Base-by-base conservation (phyloP, 1,140 invertebrate species). In the Bilobella aurantiaca region DNA sequence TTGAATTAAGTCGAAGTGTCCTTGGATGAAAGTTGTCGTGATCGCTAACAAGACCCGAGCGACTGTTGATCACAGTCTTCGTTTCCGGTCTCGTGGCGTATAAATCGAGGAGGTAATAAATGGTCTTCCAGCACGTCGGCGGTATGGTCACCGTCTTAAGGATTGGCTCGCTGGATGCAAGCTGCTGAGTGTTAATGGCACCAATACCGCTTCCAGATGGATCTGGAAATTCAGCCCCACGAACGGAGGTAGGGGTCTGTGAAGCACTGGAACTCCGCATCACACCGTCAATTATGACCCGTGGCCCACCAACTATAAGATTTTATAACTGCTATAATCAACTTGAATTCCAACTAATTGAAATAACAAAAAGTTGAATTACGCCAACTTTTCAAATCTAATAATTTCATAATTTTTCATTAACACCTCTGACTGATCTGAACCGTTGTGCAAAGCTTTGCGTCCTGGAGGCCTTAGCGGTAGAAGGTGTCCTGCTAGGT, bases 1-100 rank as follows among this genome's bases (percentile, higher is more conserved):
- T 29, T 3, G 64, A 27, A 62, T 29, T 61, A 23, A 57, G 28
- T 42, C 47, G 25, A 25, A 0, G 16, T 25, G 53, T 30, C 0
- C 68, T 12, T 18, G 59, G 14, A 25, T 69, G 63, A 3, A 30
- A 34, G 46, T 69, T 62, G 21, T 32, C 25, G 27, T 23, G 23
- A 29, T 31, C 2, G 1, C 21, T n/a, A 2, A n/a, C 14, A 30
- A 32, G 3, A 30, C 2, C 62, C 12, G 25, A 49, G 1, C 65
- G 60, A 47, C 49, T 78, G 69, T 84, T 82, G 21, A 80, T 83
- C 16, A 96, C 87, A 0, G 91, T 96, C 77, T 96, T 95, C 0
- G 90, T 90, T 75, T 96, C 93, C 0, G 93, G 92, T 83, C 92
- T 90, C 21, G 89, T 93, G 1, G 92, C 91, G 75, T 98, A 96